Conservation (phyloP, 2,797 vertebrate species). For the Graptemys geographica region DNA sequence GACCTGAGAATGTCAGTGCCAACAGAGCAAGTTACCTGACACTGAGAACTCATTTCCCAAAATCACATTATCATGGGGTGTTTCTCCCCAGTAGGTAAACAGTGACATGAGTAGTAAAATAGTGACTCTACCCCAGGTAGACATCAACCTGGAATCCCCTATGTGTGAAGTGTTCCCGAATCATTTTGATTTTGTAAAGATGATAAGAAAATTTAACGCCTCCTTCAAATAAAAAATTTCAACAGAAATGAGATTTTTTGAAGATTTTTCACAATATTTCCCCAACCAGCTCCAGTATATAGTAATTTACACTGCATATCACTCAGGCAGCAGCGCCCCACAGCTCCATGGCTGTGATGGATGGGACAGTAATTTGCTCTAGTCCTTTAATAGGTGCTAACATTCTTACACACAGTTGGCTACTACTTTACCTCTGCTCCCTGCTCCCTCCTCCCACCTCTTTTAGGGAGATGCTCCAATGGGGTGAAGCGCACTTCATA, state of each 20-base stretch:
- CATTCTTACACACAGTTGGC: neutral
- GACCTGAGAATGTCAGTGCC: neutral
- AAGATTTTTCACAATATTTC: neutral
- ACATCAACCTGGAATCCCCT: neutral
- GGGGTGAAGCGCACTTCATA: neutral
- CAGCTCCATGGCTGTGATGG: neutral
- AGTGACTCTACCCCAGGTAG: neutral
- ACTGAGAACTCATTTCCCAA: neutral
- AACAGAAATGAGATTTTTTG: neutral
- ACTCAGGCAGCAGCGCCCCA: neutral
- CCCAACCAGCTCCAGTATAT: neutral
- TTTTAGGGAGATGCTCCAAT: neutral
- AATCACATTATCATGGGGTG: neutral
- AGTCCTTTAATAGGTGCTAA: neutral
- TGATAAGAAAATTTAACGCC: neutral
- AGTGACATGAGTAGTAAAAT: neutral
- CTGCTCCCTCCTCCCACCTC: neutral
- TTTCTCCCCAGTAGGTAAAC: neutral
- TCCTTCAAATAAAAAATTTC: neutral
- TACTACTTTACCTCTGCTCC: neutral
- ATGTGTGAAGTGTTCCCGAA: neutral
- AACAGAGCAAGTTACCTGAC: neutral
- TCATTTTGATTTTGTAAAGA: neutral
- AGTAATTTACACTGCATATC: accelerated
- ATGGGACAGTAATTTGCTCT: neutral